phyloP scores from a whole-genome alignment of 2,888 invertebrate genomes.

The Pheosia gnoma region DNA sequence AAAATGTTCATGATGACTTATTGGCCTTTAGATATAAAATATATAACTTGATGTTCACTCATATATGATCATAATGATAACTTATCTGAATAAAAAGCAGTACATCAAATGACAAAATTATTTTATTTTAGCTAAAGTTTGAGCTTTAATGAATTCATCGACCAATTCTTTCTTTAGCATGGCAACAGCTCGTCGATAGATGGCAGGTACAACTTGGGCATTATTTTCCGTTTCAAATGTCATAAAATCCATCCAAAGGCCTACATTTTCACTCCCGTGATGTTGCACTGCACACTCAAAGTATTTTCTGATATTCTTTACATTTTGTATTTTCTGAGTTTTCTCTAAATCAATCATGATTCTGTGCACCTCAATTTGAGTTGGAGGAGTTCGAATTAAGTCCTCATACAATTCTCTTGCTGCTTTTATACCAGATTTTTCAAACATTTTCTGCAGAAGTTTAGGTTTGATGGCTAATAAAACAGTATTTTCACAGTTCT shows the following conservation, averaged over 20 bases:
- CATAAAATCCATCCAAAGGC: slow-evolving; percentile 90
- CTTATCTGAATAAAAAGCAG: slow-evolving; percentile 32
- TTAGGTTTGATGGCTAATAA: slow-evolving; percentile 83
- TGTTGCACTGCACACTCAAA: slow-evolving; percentile 86
- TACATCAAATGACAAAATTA: slow-evolving; percentile 37
- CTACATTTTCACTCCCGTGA: slow-evolving; percentile 86
- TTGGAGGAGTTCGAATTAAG: slow-evolving; percentile 84
- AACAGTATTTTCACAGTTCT: slow-evolving; percentile 78
- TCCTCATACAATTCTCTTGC: slow-evolving; percentile 86
- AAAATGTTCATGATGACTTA: background rate
- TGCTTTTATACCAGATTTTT: slow-evolving; percentile 76
- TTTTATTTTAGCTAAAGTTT: slow-evolving; percentile 78
- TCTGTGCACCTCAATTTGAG: slow-evolving; percentile 84
- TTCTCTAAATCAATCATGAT: slow-evolving; percentile 85
- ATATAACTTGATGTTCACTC: slow-evolving; percentile 14
- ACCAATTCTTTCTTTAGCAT: slow-evolving; percentile 80
- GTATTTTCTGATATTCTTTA: slow-evolving; percentile 82
- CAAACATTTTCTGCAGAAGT: slow-evolving; percentile 84
- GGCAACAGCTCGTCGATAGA: slow-evolving; percentile 86
- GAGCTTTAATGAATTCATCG: slow-evolving; percentile 81
- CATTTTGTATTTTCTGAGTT: slow-evolving; percentile 68
- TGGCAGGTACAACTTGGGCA: slow-evolving; percentile 76
- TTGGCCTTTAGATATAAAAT: slow-evolving; percentile 12
- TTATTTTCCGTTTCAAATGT: slow-evolving; percentile 87
- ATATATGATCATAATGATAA: slow-evolving; percentile 29